Evolutionary conservation across 2,113 vertebrate genomes (phyloP).

Genomic region (Ondatra zibethicus): DNA sequence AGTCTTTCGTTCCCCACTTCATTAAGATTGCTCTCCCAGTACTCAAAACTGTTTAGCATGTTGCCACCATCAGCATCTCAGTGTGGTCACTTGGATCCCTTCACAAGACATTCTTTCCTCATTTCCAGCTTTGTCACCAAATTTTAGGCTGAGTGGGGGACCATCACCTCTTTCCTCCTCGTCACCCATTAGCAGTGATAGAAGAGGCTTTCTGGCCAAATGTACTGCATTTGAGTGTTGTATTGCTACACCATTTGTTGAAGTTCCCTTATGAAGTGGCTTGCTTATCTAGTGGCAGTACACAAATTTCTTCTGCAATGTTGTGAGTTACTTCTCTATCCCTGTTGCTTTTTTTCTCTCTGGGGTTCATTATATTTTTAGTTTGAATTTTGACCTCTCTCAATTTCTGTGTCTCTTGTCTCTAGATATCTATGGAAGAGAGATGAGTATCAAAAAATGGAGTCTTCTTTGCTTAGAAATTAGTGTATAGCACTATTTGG

Average conservation of each 20-base stretch:
- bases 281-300: conserved; percentile 53
- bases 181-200: conserved; percentile 47
- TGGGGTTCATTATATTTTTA: conserved; percentile 38
- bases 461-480: conserved; percentile 69
- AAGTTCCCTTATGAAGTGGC: conserved; percentile 27
- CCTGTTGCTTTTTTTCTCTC: not conserved
- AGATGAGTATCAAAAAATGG: conserved; percentile 51
- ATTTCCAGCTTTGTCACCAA: not conserved
- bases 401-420: conserved; percentile 37
- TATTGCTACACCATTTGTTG: not conserved
- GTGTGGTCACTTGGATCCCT: not conserved
- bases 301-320: conserved; percentile 43
- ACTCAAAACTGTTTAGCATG: not conserved
- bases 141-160: not conserved
- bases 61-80: not conserved
- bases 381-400: conserved; percentile 26
- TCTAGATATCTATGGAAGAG: conserved; percentile 37
- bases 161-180: conserved; percentile 34
- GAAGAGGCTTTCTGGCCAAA: not conserved
- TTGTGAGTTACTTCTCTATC: conserved; percentile 28
- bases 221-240: not conserved
- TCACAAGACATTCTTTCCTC: not conserved
- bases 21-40: not conserved
- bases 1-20: not conserved
- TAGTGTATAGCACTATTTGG: conserved; percentile 72